Percentiles rank a stretch among this genome's conserved stretches.
These are phyloP conservation scores for Dasyprocta punctata DNA, from an alignment of 2,113 vertebrate genomes.

Conservation along the genomic window DNA sequence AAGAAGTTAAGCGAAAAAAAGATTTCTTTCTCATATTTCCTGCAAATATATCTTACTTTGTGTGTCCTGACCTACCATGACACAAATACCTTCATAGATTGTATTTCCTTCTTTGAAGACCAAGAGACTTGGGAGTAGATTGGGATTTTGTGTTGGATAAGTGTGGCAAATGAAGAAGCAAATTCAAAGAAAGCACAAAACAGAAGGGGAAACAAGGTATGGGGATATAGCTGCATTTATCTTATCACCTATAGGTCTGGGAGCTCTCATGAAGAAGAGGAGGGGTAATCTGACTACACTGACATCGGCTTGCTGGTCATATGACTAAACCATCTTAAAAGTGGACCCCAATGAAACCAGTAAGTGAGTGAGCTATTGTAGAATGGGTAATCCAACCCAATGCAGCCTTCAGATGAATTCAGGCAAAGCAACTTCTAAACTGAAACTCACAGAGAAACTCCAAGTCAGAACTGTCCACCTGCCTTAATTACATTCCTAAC, in stretches of 20 bases:
- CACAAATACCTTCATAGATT: neutral
- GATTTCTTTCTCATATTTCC: neutral
- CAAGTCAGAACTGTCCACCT: neutral
- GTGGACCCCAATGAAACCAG: neutral
- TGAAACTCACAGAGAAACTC: neutral
- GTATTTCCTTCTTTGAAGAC: neutral
- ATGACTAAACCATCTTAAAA: neutral
- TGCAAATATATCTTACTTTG: neutral
- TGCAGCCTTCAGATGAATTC: neutral
- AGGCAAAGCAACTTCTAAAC: neutral
- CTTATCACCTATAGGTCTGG: neutral
- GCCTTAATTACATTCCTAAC: neutral
- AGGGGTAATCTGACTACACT: neutral
- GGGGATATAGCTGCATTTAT: neutral
- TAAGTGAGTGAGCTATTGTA: too few relatives aligned
- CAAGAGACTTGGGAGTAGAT: neutral
- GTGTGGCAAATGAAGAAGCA: neutral
- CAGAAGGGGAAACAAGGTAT: neutral
- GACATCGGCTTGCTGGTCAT: neutral
- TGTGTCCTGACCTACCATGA: neutral
- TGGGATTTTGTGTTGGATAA: fast-evolving
- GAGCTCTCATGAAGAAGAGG: neutral
- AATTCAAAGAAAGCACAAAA: neutral
- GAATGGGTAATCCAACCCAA: neutral
- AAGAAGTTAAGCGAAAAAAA: neutral